Evolutionary conservation across 2,888 invertebrate genomes (phyloP), one percentile per base, ranked within the genome.

Genomic region (Drosophila sordidula): DNA sequence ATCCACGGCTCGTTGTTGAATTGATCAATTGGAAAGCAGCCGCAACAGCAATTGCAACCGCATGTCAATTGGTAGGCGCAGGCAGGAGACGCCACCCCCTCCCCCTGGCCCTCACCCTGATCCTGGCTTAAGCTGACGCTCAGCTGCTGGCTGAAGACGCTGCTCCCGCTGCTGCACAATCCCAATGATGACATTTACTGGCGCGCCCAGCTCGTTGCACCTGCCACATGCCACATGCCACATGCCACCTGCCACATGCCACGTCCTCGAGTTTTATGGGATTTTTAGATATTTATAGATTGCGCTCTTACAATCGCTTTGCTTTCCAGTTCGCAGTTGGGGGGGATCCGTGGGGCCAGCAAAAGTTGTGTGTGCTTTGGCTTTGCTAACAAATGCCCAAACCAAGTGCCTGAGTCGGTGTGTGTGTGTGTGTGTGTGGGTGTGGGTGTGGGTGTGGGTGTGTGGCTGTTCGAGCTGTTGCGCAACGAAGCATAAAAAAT

Each of bases 211-310:
- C 64, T 75, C 71, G 55, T 64, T 70, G 57, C 70, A 49, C 4
- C 47, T 58, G 44, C 38, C 42, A 32, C 26, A 55, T 42, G 49
- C 55, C 42, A 32, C 26, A 55, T 42, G 49, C 55, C 58, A 44
- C 54, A 52, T 58, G 59, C 38, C 70, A 42, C 32, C 36, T 42
- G 36, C 74, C 55, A 59, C 50, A 67, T 58, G 69, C 70, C 75
- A 71, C 63, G 71, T 74, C 65, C 78, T 66, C 66, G 87, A 86
- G 74, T 83, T 82, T 82, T 82, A 82, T 86, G 80, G 78, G 84
- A 80, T 80, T 85, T 70, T 83, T 74, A 84, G 85, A 87, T 83
- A 87, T 83, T 83, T 87, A 83, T 87, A 85, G 83, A 87, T 83
- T 78, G 85, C 75, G 73, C 78, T 70, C 70, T 63, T 59, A 59